Conservation (phyloP, 2,113 vertebrate species). For the Hucho hucho region DNA sequence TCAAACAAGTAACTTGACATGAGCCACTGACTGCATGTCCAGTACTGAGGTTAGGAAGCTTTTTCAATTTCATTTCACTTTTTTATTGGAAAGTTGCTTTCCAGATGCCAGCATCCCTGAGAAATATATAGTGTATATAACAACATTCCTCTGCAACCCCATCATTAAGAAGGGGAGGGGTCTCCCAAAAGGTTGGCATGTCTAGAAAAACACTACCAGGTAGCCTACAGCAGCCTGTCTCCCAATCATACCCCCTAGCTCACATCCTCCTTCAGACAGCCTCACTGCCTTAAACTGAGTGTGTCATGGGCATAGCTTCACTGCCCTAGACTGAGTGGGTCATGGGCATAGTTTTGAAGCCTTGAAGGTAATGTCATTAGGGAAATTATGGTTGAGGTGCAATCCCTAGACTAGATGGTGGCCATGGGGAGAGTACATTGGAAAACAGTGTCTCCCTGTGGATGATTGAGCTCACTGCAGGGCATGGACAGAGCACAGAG, state of each 20-base stretch:
- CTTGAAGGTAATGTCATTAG: background rate
- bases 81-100: constrained; percentile 66
- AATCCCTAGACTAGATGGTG: background rate
- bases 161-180: constrained; percentile 35
- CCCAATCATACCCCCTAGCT: constrained; percentile 2
- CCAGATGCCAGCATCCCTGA: constrained; percentile 77
- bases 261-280: constrained; percentile 1
- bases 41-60: constrained; percentile 27
- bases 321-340: too few species aligned
- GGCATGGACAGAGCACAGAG: constrained; percentile 40
- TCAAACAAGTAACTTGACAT: background rate
- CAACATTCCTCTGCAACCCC: constrained; percentile 49
- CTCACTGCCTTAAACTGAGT: constrained; percentile 9
- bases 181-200: constrained; percentile 40
- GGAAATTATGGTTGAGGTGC: background rate
- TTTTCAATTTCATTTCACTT: constrained; percentile 54
- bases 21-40: constrained; percentile 3
- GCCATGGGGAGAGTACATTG: constrained; percentile 16
- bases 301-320: background rate
- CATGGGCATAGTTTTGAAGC: background rate
- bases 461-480: constrained; percentile 49
- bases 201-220: constrained; percentile 46
- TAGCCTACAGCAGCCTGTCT: background rate
- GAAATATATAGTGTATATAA: constrained; percentile 58
- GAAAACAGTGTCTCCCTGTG: constrained; percentile 55